Conservation (phyloP, 2,113 vertebrate genomes). For the Calyptomena viridis region DNA sequence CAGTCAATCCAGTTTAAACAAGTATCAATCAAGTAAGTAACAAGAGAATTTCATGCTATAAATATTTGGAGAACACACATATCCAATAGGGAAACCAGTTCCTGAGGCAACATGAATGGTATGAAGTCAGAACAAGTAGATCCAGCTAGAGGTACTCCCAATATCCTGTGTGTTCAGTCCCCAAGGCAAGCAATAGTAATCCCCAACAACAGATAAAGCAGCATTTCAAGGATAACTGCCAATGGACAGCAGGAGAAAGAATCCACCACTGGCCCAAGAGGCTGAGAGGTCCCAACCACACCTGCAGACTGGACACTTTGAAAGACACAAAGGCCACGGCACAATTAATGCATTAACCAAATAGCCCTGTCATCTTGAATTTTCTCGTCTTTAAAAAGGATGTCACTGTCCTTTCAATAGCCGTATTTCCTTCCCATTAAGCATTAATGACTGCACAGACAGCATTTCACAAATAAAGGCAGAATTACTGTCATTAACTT, state of each 20-base stretch:
- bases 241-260: not conserved
- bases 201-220: not conserved
- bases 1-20: not conserved
- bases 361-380: not conserved
- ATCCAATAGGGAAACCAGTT: not conserved
- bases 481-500: slow-evolving; percentile 61
- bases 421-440: not conserved
- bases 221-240: not conserved
- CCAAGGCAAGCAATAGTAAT: not conserved
- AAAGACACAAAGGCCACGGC: not conserved
- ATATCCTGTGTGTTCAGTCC: not conserved
- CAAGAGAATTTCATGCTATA: not conserved
- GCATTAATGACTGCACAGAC: not conserved
- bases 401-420: not conserved
- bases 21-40: not conserved
- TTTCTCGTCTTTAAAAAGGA: not conserved
- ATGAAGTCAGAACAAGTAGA: not conserved
- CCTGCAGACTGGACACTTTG: not conserved
- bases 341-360: not conserved
- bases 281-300: not conserved
- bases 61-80: not conserved
- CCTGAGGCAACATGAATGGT: not conserved
- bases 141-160: not conserved
- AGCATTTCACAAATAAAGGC: slow-evolving; percentile 52
- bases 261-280: not conserved